phyloP scores from a whole-genome alignment of 2,113 vertebrate genomes.

The Sarotherodon lohbergeri region DNA sequence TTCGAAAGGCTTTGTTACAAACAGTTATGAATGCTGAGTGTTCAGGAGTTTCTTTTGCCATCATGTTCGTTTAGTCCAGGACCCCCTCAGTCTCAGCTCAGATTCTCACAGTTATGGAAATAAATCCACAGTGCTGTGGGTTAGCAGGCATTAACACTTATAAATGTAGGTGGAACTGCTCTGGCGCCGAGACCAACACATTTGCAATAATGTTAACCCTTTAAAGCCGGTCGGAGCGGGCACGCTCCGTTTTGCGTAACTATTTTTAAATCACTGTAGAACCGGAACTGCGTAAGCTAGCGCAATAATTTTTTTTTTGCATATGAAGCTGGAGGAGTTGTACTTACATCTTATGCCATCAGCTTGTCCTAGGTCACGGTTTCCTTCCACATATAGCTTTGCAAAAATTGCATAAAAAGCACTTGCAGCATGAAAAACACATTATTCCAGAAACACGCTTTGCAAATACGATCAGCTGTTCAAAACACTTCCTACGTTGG shows the following conservation, averaged over 20 bases:
- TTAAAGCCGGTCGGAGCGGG: not conserved
- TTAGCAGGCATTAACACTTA: not conserved
- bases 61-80: not conserved
- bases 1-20: not conserved
- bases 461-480: not conserved
- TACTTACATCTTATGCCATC: not conserved
- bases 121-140: not conserved
- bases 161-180: not conserved
- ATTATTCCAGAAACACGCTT: not conserved
- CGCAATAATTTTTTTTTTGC: not conserved
- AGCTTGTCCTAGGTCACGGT: not conserved
- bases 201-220: not conserved
- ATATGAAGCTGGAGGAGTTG: not conserved
- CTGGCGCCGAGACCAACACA: not conserved
- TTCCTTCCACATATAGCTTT: not conserved
- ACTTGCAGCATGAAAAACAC: not conserved
- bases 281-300: fast-evolving
- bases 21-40: not conserved
- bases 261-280: not conserved
- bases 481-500: fast-evolving
- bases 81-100: not conserved
- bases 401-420: too few species aligned
- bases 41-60: not conserved
- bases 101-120: not conserved
- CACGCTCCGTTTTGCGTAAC: not conserved